Evolutionary conservation across 2,797 vertebrate species (phyloP), one percentile per base, ranked within the genome.

Genomic region (Triplophysa yarkandensis): DNA sequence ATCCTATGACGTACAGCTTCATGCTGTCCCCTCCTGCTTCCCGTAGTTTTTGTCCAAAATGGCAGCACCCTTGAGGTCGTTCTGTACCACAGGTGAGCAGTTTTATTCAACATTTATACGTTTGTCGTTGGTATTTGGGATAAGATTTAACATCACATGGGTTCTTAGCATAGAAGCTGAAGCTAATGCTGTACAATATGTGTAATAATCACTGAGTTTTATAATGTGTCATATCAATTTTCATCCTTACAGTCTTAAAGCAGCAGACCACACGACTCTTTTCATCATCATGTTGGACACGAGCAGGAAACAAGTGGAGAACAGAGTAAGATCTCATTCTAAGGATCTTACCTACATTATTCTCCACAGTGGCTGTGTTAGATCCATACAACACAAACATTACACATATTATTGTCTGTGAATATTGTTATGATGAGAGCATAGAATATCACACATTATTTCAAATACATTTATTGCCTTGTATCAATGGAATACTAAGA

Each of bases 251-350:
- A 93, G 92, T 46, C 10, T 61, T 89, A 50, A 88, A 76, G 36
- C 80, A 76, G 36, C 80, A 48, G 50, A 83, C 78, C 6, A 71
- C 70, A 46, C 85, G 87, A 4, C 71, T 84, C 3, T 76, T 93
- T 71, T 90, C 87, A 76, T 87, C 88, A 1, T 89, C 89, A 0
- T 79, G 84, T 68, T 79, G 55, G 44, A 70, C 65, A 0, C 86
- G 83, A 46, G 91, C 77, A 34, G 92, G 92, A 55, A 62, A 82
- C 39, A 88, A 92, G 50, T 93, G 91, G 91, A 90, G 92, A 55
- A 80, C 79, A 54, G 84, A 92, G 92, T 93, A 83, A 83, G 92
- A n/a, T n/a, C n/a, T n/a, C n/a, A n/a, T n/a, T n/a, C n/a, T n/a
- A n/a, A n/a, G n/a, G n/a, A n/a, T n/a, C n/a, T n/a, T n/a, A n/a